Conservation (phyloP, 2,797 vertebrate species). For the Malurus leucopterus region DNA sequence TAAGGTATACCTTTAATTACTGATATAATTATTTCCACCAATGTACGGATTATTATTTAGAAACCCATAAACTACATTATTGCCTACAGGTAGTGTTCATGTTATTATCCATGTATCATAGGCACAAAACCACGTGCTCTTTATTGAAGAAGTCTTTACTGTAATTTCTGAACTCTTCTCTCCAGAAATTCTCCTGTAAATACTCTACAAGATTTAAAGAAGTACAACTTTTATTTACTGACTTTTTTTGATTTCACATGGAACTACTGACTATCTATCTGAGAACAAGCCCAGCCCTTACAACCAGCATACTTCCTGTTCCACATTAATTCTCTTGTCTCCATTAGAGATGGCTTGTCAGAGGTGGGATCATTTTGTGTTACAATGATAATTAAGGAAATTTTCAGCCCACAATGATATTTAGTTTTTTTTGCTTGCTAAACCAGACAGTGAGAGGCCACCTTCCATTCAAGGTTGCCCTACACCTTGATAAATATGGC, state of each 20-base stretch:
- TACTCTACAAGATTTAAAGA: neutral
- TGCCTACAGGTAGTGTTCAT: neutral
- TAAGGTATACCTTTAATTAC: slow-evolving; percentile 16
- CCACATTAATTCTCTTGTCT: neutral
- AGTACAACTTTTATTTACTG: neutral
- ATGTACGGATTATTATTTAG: neutral
- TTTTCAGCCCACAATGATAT: neutral
- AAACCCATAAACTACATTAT: slow-evolving; percentile 3
- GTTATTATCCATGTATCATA: neutral
- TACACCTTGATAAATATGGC: neutral
- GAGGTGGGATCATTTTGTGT: neutral
- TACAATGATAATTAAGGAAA: neutral
- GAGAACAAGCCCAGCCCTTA: neutral
- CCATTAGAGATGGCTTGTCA: neutral
- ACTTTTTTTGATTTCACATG: neutral
- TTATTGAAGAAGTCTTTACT: neutral
- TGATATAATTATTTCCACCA: neutral
- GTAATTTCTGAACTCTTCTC: neutral
- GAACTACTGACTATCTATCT: neutral
- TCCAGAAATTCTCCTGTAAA: neutral
- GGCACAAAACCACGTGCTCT: neutral
- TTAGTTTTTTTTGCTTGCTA: neutral
- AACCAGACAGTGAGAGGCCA: neutral
- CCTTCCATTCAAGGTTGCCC: neutral
- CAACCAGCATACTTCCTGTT: neutral